Evolutionary conservation across 2,113 vertebrate species (phyloP), one percentile per base, ranked within the genome.

Genomic region (Labeo catla): DNA sequence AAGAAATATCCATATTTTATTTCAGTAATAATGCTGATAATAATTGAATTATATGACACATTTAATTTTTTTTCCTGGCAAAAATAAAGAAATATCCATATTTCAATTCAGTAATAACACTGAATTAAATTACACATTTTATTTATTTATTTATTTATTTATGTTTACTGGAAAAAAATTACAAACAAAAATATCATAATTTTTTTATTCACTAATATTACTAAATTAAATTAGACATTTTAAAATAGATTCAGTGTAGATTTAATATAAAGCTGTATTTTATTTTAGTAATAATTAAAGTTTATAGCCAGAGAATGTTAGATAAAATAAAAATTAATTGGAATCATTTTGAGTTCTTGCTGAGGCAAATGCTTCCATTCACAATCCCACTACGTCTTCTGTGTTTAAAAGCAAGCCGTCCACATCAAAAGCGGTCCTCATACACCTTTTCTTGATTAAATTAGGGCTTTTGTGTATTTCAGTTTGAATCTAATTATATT

Each of bases 401-500:
- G 8, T 54, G 5, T 61, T 78, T 59, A 19, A 19, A 21, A n/a
- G 2, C 47, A 4, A 3, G 15, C 59, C 57, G 7, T 19, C 63
- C 50, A n/a, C 34, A 65, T 77, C 59, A 19, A 34, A 66, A 39
- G 76, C 36, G 54, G 49, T 21, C 10, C 23, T 49, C 39, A 28
- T 47, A 61, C 23, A 73, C 76, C 9, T 79, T 65, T 47, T 68
- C 28, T 76, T 87, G 47, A 77, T 78, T 54, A 57, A 59, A 78
- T 83, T 59, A 61, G 39, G n/a, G 13, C 13, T 11, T 81, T 63
- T 70, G 49, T 66, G 59, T 70, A 54, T 76, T 57, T 63, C n/a
- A 54, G 65, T 80, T 49, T 36, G 28, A 65, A 19, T 74, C 45
- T 23, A 78, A 65, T 49, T 45, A 23, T 68, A 78, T 84, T 78